Base-by-base conservation (phyloP, 2,113 vertebrate species). In the Eidolon helvum region DNA sequence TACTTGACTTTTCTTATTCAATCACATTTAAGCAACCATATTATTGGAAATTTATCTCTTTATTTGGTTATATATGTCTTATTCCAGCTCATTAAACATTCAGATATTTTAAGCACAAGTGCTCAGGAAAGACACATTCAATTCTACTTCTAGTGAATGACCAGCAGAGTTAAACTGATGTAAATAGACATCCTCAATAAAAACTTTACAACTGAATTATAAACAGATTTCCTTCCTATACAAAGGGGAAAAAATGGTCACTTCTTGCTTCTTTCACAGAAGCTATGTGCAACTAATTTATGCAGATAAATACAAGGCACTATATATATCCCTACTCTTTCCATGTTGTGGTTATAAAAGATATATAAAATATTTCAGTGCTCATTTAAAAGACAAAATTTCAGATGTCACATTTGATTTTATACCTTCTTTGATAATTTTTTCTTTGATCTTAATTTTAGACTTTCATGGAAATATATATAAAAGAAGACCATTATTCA, bases 401-500 rank as follows among this genome's bases (percentile, higher is more conserved):
- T 91, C n/a, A 80, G 30, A 87, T 16, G 43, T 53, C 22, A 22
- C n/a, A 89, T 75, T 18, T 86, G 26, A 71, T 86, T 75, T 90
- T 80, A 53, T 94, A 19, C 8, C 55, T 55, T 55, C 43, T 69
- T 65, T 86, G 33, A 65, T 21, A 78, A 71, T n/a, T 91, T 66
- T 68, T 96, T 35, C 57, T 90, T 55, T 71, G 24, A 43, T 24
- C 77, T 80, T 75, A 87, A 86, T 75, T 92, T 96, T 92, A 92
- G 55, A 57, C 10, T 71, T 40, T 69, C 68, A 91, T 38, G 38
- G 16, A 84, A 95, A 75, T 12, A 61, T 40, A 71, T 69, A 71
- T 21, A 21, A 61, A 43, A 21, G 21, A 16, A 66, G n/a, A 55
- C 57, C 24, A 89, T 22, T n/a, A 77, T 65, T 89, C 45, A 63